These are phyloP conservation scores for Anguilla obscura DNA, from an alignment of 2,797 vertebrate genomes.

Conservation along the genomic window DNA sequence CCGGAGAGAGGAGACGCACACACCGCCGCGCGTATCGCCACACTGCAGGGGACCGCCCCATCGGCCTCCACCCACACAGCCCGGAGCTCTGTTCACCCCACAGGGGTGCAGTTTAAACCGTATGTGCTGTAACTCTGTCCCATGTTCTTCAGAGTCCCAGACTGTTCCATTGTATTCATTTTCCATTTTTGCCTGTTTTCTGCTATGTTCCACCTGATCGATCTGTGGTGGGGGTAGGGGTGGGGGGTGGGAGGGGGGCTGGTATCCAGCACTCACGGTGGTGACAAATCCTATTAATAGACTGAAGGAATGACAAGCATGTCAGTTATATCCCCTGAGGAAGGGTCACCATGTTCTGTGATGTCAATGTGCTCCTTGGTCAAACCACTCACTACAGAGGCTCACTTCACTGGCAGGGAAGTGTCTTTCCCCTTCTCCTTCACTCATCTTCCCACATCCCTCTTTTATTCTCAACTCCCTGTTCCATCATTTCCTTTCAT, in stretches of 20 bases:
- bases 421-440: background rate
- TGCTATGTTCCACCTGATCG: background rate
- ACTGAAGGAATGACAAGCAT: background rate
- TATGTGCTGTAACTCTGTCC: background rate
- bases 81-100: background rate
- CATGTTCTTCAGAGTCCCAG: background rate
- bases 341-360: background rate
- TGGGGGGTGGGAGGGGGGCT: background rate
- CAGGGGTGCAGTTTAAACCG: background rate
- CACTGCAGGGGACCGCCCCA: background rate
- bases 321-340: background rate
- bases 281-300: background rate
- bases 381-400: background rate
- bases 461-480: background rate
- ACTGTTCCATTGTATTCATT: background rate
- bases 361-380: constrained; percentile 1
- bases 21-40: background rate
- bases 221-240: background rate
- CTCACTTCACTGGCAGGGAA: background rate
- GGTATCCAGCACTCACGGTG: background rate
- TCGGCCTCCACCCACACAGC: background rate
- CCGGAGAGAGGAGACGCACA: background rate
- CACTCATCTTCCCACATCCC: background rate
- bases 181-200: background rate
- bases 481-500: background rate